Evolutionary conservation across 2,888 invertebrate genomes (phyloP).

Genomic region (Pasiphila rectangulata): DNA sequence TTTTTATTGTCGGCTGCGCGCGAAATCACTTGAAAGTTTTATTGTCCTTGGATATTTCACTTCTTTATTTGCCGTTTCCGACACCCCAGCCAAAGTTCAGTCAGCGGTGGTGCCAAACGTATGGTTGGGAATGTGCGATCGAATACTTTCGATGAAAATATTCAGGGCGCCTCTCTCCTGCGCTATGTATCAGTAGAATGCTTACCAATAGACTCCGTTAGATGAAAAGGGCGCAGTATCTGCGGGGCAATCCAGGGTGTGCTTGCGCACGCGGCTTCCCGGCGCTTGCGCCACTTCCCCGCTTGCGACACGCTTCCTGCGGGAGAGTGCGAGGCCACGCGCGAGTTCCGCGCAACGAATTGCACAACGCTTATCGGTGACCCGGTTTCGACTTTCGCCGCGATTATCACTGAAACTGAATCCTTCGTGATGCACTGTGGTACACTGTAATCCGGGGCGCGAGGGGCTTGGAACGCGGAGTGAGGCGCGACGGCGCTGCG

Average conservation of each 20-base stretch:
- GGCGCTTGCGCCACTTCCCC: conserved; percentile 78
- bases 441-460: conserved; percentile 78
- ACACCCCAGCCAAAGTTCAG: conserved; percentile 69
- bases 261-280: conserved; percentile 68
- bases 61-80: conserved; percentile 78
- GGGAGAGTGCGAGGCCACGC: conserved; percentile 77
- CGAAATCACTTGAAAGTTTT: conserved; percentile 81
- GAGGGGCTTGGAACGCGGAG: conserved; percentile 47
- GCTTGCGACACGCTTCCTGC: conserved; percentile 77
- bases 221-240: conserved; percentile 52
- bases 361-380: conserved; percentile 73
- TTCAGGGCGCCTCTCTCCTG: conserved; percentile 24
- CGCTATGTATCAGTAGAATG: conserved; percentile 17
- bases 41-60: conserved; percentile 80
- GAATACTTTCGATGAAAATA: conserved; percentile 22
- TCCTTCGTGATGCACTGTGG: conserved; percentile 70
- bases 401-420: conserved; percentile 67
- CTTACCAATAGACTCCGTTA: conserved; percentile 54
- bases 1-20: conserved; percentile 79
- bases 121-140: conserved; percentile 55
- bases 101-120: conserved; percentile 60
- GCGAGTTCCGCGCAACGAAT: conserved; percentile 66
- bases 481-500: conserved; percentile 76
- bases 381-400: conserved; percentile 72
- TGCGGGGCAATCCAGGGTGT: conserved; percentile 63